Evolutionary conservation across 2,888 invertebrate genomes (phyloP).

Genomic region (Sicus ferrugineus): DNA sequence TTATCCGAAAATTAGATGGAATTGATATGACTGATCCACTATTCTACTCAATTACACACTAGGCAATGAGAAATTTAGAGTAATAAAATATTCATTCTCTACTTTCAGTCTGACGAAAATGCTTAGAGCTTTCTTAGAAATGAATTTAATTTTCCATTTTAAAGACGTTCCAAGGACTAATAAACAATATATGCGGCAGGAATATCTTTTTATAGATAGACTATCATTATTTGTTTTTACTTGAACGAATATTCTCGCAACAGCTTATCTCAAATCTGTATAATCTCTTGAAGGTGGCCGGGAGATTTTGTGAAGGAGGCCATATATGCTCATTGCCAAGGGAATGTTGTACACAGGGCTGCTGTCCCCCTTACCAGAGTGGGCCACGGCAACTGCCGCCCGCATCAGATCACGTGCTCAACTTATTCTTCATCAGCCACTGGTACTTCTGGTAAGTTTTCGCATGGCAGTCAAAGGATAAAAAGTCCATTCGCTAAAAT

Average conservation of each 20-base stretch:
- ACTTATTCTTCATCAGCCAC: constrained; percentile 73
- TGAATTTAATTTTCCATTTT: too few relatives aligned
- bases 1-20: too few relatives aligned
- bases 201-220: too few relatives aligned
- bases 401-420: constrained; percentile 69
- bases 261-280: constrained; percentile 10
- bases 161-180: too few relatives aligned
- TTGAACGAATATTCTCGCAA: not conserved
- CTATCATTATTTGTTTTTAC: not conserved
- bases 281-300: constrained; percentile 63
- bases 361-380: constrained; percentile 67
- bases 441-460: constrained; percentile 72
- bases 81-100: too few relatives aligned
- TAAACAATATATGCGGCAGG: too few relatives aligned
- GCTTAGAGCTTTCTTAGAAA: too few relatives aligned
- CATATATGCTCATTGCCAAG: constrained; percentile 77
- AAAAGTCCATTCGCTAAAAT: too few relatives aligned
- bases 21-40: too few relatives aligned
- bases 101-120: too few relatives aligned
- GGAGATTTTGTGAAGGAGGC: constrained; percentile 71
- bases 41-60: too few relatives aligned
- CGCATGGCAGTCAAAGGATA: not conserved
- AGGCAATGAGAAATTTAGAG: too few relatives aligned
- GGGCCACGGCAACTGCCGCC: constrained; percentile 66
- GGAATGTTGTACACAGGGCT: constrained; percentile 77